Conservation (phyloP, 2,888 invertebrate genomes). For the Physocephala rufipes region DNA sequence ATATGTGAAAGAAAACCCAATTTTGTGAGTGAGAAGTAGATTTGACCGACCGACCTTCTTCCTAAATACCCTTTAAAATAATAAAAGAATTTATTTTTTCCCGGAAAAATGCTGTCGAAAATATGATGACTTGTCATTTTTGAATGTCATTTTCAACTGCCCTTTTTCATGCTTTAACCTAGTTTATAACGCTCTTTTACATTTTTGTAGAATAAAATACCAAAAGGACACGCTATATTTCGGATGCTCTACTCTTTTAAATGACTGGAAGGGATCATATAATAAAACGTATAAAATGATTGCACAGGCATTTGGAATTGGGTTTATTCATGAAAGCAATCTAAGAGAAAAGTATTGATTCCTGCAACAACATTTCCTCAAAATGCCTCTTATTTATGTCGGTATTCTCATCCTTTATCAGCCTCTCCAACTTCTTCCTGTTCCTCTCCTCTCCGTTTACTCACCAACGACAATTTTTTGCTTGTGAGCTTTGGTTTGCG, state of each 20-base stretch:
- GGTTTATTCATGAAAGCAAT: too few species aligned
- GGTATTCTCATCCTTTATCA: background rate
- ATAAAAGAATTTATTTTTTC: background rate
- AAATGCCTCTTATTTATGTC: background rate
- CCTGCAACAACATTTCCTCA: too few species aligned
- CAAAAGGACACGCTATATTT: too few species aligned
- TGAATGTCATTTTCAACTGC: slow-evolving; percentile 12
- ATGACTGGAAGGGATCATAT: slow-evolving; percentile 18
- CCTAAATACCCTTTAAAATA: background rate
- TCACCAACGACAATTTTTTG: too few species aligned
- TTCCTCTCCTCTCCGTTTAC: too few species aligned
- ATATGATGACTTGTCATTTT: background rate
- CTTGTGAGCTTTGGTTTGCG: too few species aligned
- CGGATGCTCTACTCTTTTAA: slow-evolving; percentile 20
- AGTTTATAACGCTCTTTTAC: background rate
- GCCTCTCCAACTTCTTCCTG: too few species aligned
- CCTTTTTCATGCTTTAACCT: slow-evolving; percentile 8
- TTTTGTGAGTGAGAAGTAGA: background rate
- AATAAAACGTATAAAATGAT: background rate
- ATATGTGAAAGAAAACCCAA: too few species aligned
- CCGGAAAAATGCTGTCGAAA: background rate
- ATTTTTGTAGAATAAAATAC: too few species aligned
- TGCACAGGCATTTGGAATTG: too few species aligned
- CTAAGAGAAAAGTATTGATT: too few species aligned
- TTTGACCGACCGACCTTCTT: background rate